Evolutionary conservation across 1,140 invertebrate genomes (phyloP).

Genomic region (Ganaspis sp.): DNA sequence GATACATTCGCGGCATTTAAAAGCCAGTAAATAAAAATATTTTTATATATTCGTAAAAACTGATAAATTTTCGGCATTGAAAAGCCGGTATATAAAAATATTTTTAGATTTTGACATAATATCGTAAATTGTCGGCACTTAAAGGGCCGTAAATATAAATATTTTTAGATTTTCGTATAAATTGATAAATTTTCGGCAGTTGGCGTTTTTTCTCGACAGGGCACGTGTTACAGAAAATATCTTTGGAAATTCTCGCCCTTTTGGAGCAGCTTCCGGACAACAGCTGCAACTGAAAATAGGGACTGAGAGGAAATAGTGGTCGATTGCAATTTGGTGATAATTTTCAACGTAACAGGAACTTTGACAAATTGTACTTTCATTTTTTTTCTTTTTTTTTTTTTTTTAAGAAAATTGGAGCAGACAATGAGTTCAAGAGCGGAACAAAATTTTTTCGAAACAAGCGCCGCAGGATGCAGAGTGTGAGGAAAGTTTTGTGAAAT

Average conservation of each 20-base stretch:
- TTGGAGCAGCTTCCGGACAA: neutral
- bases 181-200: neutral
- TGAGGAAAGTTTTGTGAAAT: constrained; percentile 10
- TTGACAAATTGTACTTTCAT: neutral
- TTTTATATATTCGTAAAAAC: too few species aligned
- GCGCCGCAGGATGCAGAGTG: neutral
- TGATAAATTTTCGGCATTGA: too few species aligned
- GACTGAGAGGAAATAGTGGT: neutral
- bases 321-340: constrained; percentile 13
- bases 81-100: too few species aligned
- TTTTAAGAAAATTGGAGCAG: too few species aligned
- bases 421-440: neutral
- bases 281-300: neutral
- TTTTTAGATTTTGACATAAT: too few species aligned
- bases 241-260: neutral
- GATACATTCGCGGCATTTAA: too few species aligned
- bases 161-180: neutral
- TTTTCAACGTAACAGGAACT: neutral
- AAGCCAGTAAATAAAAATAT: too few species aligned
- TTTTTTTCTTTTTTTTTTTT: neutral
- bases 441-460: neutral
- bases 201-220: neutral
- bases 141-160: too few species aligned
- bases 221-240: neutral
- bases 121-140: too few species aligned